Evolutionary conservation across 2,797 vertebrate species (phyloP).

Genomic region (Gouania willdenowi): DNA sequence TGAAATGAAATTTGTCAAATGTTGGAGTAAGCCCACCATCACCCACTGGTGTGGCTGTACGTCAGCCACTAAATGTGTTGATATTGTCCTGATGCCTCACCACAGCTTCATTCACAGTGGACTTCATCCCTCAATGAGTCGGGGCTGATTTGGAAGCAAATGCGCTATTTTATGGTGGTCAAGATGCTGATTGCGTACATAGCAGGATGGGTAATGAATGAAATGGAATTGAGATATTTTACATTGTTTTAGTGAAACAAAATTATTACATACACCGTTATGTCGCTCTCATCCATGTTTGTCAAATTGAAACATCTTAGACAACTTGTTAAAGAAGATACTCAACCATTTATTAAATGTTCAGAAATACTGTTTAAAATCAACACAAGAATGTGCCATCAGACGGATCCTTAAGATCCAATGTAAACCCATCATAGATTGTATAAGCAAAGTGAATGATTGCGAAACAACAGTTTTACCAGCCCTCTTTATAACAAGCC

Average conservation of each 20-base stretch:
- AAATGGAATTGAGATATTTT: too few species aligned
- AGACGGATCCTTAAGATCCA: constrained; percentile 45
- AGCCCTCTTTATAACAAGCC: constrained; percentile 41
- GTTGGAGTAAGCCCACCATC: too few species aligned
- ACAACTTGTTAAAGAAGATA: constrained; percentile 56
- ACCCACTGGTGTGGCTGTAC: too few species aligned
- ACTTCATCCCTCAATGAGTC: too few species aligned
- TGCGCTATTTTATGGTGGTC: too few species aligned
- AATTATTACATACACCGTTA: background rate
- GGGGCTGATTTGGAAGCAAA: too few species aligned
- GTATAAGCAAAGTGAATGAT: constrained; percentile 30
- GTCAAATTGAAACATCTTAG: constrained; percentile 39
- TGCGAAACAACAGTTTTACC: constrained; percentile 36
- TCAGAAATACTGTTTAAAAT: constrained; percentile 74
- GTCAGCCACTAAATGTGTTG: too few species aligned
- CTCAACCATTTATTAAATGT: constrained; percentile 78
- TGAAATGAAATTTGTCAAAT: too few species aligned
- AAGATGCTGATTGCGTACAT: too few species aligned
- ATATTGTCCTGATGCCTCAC: too few species aligned
- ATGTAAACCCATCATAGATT: constrained; percentile 56
- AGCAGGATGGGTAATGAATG: too few species aligned
- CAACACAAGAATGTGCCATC: constrained; percentile 58
- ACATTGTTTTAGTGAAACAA: background rate
- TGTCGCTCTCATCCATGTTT: background rate
- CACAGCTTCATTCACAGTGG: too few species aligned